phyloP scores from a whole-genome alignment of 2,888 invertebrate species.

The Elgonia sp. region DNA sequence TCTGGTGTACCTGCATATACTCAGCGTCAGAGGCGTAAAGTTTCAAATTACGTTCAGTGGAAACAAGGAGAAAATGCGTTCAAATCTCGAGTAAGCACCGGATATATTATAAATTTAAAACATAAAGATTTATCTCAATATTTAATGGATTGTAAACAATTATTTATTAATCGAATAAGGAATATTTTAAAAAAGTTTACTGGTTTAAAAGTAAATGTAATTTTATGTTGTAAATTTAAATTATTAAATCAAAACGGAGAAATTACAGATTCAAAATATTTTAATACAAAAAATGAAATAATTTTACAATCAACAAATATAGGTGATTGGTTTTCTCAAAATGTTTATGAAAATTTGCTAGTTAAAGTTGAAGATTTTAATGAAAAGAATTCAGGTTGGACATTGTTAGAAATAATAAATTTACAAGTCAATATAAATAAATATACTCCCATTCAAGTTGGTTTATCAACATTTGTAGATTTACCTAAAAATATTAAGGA shows the following conservation, averaged over 20 bases:
- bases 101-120: not conserved
- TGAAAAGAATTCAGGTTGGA: conserved; percentile 77
- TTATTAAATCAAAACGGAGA: not conserved
- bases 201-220: not conserved
- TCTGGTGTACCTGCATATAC: no score
- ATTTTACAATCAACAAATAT: conserved; percentile 75
- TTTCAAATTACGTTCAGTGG: conserved; percentile 7
- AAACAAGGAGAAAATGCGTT: not conserved
- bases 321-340: conserved; percentile 68
- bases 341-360: conserved; percentile 60
- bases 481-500: conserved; percentile 52
- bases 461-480: conserved; percentile 71
- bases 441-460: conserved; percentile 52
- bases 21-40: not conserved
- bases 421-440: conserved; percentile 63
- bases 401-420: conserved; percentile 69
- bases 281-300: conserved; percentile 74
- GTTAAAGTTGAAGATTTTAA: conserved; percentile 77
- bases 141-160: conserved; percentile 1
- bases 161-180: conserved; percentile 1
- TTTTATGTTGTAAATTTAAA: conserved; percentile 26
- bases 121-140: no score
- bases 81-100: not conserved
- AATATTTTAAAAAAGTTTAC: not conserved
- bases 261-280: conserved; percentile 73